A percentile compares a stretch with the other conserved stretches of the same genome.
These are phyloP conservation scores for Phyllotreta cruciferae DNA, from an alignment of 2,888 invertebrate genomes.

Conservation along the genomic window DNA sequence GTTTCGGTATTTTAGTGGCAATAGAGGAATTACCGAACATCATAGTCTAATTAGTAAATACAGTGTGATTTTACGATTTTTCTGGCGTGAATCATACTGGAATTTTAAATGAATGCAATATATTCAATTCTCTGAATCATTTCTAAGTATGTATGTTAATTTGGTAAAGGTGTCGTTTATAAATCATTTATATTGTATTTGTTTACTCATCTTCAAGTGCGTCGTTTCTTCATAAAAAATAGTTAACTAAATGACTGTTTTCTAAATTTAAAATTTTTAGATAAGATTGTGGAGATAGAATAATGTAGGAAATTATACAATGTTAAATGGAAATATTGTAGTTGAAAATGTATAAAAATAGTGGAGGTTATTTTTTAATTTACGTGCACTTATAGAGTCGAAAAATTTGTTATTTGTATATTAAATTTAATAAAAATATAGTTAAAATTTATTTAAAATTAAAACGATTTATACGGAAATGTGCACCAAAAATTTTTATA, in stretches of 20 bases:
- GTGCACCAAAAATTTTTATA: constrained; percentile 8
- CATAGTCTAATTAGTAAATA: no score
- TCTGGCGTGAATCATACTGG: no score
- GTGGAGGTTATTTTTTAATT: constrained; percentile 6
- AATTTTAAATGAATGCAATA: no score
- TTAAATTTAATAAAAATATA: constrained; percentile 2
- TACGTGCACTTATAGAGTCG: neutral
- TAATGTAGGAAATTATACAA: constrained; percentile 15
- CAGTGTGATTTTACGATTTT: no score
- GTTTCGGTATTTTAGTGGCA: no score
- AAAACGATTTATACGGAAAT: neutral
- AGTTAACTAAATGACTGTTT: neutral
- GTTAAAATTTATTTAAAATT: constrained; percentile 9
- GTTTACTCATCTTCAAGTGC: neutral
- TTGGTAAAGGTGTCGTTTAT: no score
- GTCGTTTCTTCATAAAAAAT: neutral
- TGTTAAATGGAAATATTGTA: constrained; percentile 9
- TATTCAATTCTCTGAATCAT: no score
- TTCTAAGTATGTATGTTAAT: no score
- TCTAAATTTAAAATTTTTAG: constrained; percentile 4
- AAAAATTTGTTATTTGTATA: neutral
- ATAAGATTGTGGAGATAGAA: constrained; percentile 3
- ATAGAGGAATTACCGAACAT: no score
- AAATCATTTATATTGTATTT: no score
- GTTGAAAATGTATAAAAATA: constrained; percentile 7